Percentiles rank a stretch among this genome's conserved stretches.
Evolutionary conservation across 1,140 invertebrate genomes (phyloP).

Genomic region (Harlomillsia oculata): DNA sequence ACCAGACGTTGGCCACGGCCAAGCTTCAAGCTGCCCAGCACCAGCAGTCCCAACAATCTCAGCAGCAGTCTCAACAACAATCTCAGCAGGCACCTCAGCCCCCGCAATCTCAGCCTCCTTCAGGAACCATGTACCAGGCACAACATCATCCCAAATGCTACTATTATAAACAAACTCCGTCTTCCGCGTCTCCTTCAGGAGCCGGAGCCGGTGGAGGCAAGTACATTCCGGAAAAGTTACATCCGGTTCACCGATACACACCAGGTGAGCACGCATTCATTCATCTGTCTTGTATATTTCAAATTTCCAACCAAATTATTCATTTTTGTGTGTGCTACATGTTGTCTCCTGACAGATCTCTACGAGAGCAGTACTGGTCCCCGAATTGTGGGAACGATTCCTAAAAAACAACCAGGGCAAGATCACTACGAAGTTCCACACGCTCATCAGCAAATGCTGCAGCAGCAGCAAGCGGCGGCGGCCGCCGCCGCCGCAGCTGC

Average conservation of each 20-base stretch:
- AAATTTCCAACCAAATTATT: background rate
- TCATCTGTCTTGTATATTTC: background rate
- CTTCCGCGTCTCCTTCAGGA: background rate
- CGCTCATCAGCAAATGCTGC: constrained; percentile 41
- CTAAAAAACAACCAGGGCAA: constrained; percentile 46
- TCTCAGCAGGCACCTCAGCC: constrained; percentile 7
- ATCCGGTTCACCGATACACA: constrained; percentile 34
- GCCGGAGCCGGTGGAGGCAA: constrained; percentile 10
- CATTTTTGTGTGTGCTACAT: background rate
- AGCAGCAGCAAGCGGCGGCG: constrained; percentile 44
- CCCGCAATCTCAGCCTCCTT: background rate
- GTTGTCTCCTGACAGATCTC: constrained; percentile 25
- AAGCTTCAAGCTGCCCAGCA: constrained; percentile 12
- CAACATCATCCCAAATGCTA: constrained; percentile 36
- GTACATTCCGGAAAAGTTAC: constrained; percentile 34
- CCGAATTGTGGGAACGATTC: constrained; percentile 66
- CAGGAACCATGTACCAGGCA: constrained; percentile 11
- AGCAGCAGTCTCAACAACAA: constrained; percentile 2
- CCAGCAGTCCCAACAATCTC: too few species aligned
- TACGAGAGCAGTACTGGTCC: constrained; percentile 31
- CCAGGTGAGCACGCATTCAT: constrained; percentile 18
- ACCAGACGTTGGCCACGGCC: constrained; percentile 16
- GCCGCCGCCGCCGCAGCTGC: constrained; percentile 41
- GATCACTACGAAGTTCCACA: constrained; percentile 36
- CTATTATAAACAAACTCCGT: constrained; percentile 30